phyloP scores from a whole-genome alignment of 2,888 invertebrate genomes.

The Pyrocoelia pectoralis region DNA sequence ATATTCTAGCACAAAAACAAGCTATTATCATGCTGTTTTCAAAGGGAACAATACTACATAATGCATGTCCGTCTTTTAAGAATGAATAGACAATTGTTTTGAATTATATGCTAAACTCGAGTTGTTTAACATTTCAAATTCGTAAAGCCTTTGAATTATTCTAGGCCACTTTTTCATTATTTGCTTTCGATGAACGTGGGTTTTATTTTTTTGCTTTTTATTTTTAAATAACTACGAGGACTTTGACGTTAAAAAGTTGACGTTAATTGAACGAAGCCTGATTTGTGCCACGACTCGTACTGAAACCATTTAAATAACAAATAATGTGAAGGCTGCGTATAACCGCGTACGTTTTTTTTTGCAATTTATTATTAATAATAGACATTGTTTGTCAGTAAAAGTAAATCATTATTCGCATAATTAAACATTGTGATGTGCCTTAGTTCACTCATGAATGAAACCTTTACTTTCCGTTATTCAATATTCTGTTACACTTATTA shows the following conservation, averaged over 20 bases:
- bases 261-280: slow-evolving; percentile 35
- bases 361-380: not conserved
- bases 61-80: slow-evolving; percentile 47
- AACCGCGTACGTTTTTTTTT: not conserved
- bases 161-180: slow-evolving; percentile 39
- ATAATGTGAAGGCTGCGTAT: not conserved
- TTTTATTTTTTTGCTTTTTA: slow-evolving; percentile 22
- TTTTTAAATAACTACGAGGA: slow-evolving; percentile 29
- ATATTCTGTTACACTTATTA: too few relatives aligned
- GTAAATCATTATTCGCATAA: not conserved
- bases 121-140: slow-evolving; percentile 47
- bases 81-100: slow-evolving; percentile 50
- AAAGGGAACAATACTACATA: slow-evolving; percentile 48
- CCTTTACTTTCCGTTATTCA: too few relatives aligned
- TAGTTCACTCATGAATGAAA: too few relatives aligned
- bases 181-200: slow-evolving; percentile 31
- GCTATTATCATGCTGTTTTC: slow-evolving; percentile 47
- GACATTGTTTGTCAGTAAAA: not conserved
- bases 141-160: slow-evolving; percentile 42
- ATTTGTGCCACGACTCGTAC: slow-evolving; percentile 32
- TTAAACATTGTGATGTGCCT: not conserved
- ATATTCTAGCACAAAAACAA: slow-evolving; percentile 40
- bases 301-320: slow-evolving; percentile 14
- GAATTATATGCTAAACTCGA: slow-evolving; percentile 45
- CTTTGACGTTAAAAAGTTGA: slow-evolving; percentile 32